Evolutionary conservation across 2,797 vertebrate genomes (phyloP), one percentile per base, ranked within the genome.

Genomic region (Hozukius guyotensis): DNA sequence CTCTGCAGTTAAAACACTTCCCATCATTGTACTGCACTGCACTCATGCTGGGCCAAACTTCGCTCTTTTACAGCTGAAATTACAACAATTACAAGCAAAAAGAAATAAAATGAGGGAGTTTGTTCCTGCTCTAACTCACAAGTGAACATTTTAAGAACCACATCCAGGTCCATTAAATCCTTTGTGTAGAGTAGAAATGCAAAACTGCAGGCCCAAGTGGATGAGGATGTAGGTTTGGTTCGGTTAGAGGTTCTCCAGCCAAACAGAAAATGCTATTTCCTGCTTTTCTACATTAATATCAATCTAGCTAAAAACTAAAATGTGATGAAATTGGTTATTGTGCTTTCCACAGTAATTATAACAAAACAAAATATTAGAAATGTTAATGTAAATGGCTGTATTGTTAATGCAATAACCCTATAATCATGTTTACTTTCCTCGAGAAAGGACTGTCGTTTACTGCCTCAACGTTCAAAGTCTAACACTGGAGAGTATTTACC

Each of bases 41-140:
- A n/a, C 18, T 75, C 53, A 57, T 6, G 20, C 16, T 18, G 42
- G 32, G 12, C 36, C 46, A 31, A n/a, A 77, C n/a, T 25, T 55
- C 1, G 1, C 31, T 67, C 49, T 56, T 70, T 71, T 67, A 55
- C 56, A 52, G 67, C 57, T 76, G 55, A 83, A 66, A 70, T 63
- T 25, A 72, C 27, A 49, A 64, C n/a, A 59, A n/a, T 20, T 38
- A 64, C 49, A 63, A 63, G 29, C 34, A 38, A 74, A 52, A 75
- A 24, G 18, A 66, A 36, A 49, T 34, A 10, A 55, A 71, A 53
- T 18, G 32, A 60, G 29, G 34, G 49, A 31, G 25, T 32, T 66
- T 49, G 10, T 63, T 61, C 8, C 38, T 27, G 55, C 65, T 72
- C 11, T 14, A 25, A 60, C 16, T 68, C 52, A 65, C 6, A 3